Evolutionary conservation across 2,113 vertebrate genomes (phyloP), one percentile per base, ranked within the genome.

Genomic region (Silurus glanis): DNA sequence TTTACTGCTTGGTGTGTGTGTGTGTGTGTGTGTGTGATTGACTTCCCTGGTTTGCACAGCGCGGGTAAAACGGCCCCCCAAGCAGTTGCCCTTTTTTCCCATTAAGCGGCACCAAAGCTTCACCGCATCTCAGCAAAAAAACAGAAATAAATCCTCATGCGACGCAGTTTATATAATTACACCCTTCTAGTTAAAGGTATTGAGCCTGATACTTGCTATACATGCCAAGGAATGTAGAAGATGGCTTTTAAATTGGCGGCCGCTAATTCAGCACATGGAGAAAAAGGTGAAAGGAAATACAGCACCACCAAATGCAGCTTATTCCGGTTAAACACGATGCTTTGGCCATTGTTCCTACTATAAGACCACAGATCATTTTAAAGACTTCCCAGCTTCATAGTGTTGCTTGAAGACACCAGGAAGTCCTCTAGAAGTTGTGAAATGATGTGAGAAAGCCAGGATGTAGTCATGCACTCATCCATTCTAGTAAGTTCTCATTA

Each of bases 71-170:
- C 75, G 85, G 85, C 61, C 88, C 55, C 87, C 87, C 61, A 74
- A 93, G 95, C 93, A 96, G 92, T 96, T 93, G 90, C 95, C 92
- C 89, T 84, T 86, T 93, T 89, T 92, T 94, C 95, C 95, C 95
- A 93, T 95, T 91, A 93, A 95, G 95, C 93, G 95, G 95, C 95
- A 96, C 95, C 93, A 95, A 91, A 95, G 95, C 90, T 92, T 94
- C 92, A 92, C 91, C 72, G 91, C 93, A 88, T 74, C 87, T 84
- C 82, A 75, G 87, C 82, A 61, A 78, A 59, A 69, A 82, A 37
- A 51, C 75, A 67, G 58, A 80, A 62, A 67, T 71, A 76, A 83
- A 58, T 83, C 71, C 80, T 55, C 4, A 84, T 45, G 55, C 80
- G 59, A 76, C 23, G 12, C 25, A 25, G 21, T 86, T 86, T 47